These are phyloP conservation scores for Zophobas morio DNA, from an alignment of 1,140 invertebrate species.

Conservation along the genomic window DNA sequence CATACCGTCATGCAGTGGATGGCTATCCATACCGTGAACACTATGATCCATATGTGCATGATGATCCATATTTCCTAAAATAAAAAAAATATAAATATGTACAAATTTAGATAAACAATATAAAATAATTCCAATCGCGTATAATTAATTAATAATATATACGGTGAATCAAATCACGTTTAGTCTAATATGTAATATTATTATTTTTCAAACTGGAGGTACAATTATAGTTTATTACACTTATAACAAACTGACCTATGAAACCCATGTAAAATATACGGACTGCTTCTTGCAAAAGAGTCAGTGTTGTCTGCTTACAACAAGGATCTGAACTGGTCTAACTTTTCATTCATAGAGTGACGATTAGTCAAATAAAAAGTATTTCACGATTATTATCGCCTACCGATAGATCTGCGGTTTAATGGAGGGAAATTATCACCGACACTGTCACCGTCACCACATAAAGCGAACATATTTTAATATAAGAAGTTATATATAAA, in stretches of 20 bases:
- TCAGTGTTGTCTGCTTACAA: conserved; percentile 53
- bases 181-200: no score
- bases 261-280: conserved; percentile 25
- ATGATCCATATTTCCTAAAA: conserved; percentile 44
- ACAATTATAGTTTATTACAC: no score
- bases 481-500: no score
- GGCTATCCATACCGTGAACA: conserved; percentile 53
- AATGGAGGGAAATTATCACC: conserved; percentile 22
- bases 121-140: not conserved
- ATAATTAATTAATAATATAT: not conserved
- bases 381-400: conserved; percentile 29
- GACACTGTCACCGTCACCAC: not conserved
- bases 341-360: conserved; percentile 31
- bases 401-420: conserved; percentile 13
- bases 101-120: not conserved
- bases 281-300: no score
- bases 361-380: conserved; percentile 34
- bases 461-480: not conserved
- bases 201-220: no score
- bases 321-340: conserved; percentile 28
- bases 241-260: conserved; percentile 13
- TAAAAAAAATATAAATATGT: not conserved
- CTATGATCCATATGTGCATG: conserved; percentile 60
- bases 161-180: no score
- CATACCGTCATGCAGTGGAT: conserved; percentile 46